These are phyloP conservation scores for Entomyzon cyanotis DNA, from an alignment of 2,113 vertebrate species.

Conservation along the genomic window DNA sequence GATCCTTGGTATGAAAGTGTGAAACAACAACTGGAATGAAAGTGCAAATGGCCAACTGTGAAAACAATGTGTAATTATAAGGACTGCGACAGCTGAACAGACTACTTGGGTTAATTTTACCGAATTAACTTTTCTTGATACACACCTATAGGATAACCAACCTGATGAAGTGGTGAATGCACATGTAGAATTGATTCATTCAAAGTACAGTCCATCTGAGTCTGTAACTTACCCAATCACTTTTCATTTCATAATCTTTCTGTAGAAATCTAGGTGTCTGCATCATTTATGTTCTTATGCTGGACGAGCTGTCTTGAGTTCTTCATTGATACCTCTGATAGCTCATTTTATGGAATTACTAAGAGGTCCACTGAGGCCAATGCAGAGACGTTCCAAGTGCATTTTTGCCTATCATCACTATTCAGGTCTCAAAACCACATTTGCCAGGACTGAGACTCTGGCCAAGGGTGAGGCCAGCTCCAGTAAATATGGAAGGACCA, in stretches of 20 bases:
- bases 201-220: background rate
- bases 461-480: background rate
- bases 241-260: background rate
- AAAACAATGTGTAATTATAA: background rate
- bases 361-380: background rate
- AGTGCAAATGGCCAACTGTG: fast-evolving
- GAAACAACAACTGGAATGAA: background rate
- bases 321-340: background rate
- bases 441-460: background rate
- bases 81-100: background rate
- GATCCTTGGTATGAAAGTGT: background rate
- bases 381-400: background rate
- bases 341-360: background rate
- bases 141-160: background rate
- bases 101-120: background rate
- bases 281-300: background rate
- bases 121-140: background rate
- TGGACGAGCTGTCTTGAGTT: background rate
- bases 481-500: background rate
- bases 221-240: background rate
- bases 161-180: background rate
- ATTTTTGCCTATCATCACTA: background rate
- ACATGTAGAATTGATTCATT: background rate
- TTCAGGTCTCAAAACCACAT: background rate
- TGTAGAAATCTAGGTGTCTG: background rate